Conservation (phyloP, 2,888 invertebrate species). For the Eilema depressum region DNA sequence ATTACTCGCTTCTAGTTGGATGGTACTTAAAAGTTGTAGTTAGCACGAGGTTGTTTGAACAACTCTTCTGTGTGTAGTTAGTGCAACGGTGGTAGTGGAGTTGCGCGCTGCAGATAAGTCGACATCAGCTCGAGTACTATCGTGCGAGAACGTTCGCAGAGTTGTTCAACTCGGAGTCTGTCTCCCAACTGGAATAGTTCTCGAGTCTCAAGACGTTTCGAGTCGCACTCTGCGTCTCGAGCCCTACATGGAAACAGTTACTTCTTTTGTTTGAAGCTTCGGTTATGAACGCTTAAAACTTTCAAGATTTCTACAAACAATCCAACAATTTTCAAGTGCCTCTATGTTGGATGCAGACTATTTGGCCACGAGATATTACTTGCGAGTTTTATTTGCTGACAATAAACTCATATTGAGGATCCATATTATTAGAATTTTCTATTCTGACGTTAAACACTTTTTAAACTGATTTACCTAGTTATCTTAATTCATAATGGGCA, state of each 20-base stretch:
- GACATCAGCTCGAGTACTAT: conserved; percentile 57
- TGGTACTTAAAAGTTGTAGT: conserved; percentile 35
- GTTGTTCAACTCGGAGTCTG: conserved; percentile 55
- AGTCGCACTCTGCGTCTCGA: conserved; percentile 45
- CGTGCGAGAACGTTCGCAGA: conserved; percentile 52
- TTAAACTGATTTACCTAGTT: background rate
- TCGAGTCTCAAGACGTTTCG: conserved; percentile 36
- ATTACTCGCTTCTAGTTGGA: conserved; percentile 34
- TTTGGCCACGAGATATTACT: conserved; percentile 13
- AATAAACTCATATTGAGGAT: background rate
- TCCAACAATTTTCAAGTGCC: conserved; percentile 29
- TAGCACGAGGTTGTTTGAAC: conserved; percentile 36
- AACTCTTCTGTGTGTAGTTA: conserved; percentile 49
- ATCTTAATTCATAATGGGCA: background rate
- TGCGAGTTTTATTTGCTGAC: conserved; percentile 7
- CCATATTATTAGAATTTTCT: background rate
- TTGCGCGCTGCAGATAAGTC: conserved; percentile 55
- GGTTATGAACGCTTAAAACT: conserved; percentile 48
- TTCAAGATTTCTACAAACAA: conserved; percentile 35
- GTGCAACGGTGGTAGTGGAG: background rate
- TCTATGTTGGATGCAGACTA: conserved; percentile 6
- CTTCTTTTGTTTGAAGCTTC: conserved; percentile 51
- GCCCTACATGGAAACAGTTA: conserved; percentile 43
- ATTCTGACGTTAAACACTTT: background rate
- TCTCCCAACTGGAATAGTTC: conserved; percentile 54